Conservation (phyloP, 2,113 vertebrate genomes). For the Seriola rivoliana region DNA sequence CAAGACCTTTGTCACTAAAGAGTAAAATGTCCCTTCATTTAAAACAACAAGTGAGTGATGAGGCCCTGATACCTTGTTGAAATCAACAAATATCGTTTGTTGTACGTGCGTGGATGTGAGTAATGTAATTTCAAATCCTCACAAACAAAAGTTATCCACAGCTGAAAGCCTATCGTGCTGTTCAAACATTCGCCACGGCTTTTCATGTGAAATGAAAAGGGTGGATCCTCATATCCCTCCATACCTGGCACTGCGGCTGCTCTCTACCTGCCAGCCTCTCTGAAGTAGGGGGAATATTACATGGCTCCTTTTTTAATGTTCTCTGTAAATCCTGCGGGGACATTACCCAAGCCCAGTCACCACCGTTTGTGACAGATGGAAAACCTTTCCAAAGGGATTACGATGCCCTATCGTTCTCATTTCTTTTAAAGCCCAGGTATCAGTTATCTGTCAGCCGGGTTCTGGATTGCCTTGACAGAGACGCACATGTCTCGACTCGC, state of each 20-base stretch:
- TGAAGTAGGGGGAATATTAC: slow-evolving; percentile 63
- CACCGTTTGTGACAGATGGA: slow-evolving; percentile 78
- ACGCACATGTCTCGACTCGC: slow-evolving; percentile 57
- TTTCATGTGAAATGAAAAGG: slow-evolving; percentile 46
- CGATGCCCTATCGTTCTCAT: slow-evolving; percentile 78
- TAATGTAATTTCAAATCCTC: slow-evolving; percentile 9
- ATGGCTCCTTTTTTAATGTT: slow-evolving; percentile 76
- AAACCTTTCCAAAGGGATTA: slow-evolving; percentile 82
- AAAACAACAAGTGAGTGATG: neutral
- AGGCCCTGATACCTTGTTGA: neutral
- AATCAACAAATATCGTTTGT: neutral
- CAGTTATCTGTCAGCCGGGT: slow-evolving; percentile 77
- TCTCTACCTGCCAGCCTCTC: slow-evolving; percentile 43
- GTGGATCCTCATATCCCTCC: slow-evolving; percentile 40
- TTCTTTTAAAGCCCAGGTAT: slow-evolving; percentile 85
- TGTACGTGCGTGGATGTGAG: neutral
- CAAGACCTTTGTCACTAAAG: neutral
- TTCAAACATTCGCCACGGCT: slow-evolving; percentile 24
- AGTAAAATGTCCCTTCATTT: neutral
- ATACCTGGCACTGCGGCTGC: slow-evolving; percentile 23
- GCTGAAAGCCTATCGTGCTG: neutral
- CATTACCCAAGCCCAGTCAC: slow-evolving; percentile 79
- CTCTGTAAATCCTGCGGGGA: slow-evolving; percentile 82
- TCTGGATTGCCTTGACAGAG: slow-evolving; percentile 70
- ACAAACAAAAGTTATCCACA: neutral